phyloP scores from a whole-genome alignment of 64 coral and sea anemone species.

The Montipora sp. region DNA sequence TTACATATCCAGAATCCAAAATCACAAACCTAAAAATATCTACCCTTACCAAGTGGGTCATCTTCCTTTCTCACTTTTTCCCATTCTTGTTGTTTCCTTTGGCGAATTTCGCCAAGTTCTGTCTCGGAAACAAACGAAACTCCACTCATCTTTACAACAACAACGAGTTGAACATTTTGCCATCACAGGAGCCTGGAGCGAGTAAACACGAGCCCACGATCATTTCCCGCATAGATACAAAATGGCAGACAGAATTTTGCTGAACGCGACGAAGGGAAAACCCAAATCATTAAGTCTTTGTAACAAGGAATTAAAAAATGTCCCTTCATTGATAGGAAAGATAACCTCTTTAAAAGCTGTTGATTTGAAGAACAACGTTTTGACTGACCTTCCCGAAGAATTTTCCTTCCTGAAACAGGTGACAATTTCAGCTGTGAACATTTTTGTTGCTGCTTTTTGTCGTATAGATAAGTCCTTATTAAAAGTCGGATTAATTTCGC shows the following conservation, averaged over 20 bases:
- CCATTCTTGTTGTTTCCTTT: conserved; percentile 95
- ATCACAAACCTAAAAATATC: background rate
- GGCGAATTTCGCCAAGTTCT: conserved; percentile 75
- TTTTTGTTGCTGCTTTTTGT: background rate
- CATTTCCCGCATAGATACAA: conserved; percentile 14
- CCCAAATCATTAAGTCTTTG: conserved; percentile 89
- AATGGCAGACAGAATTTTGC: conserved; percentile 95
- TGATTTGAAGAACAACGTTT: conserved; percentile 91
- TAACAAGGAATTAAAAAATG: conserved; percentile 81
- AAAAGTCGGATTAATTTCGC: no score
- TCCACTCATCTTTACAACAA: conserved; percentile 27
- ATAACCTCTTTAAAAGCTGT: conserved; percentile 80
- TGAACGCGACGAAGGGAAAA: conserved; percentile 94
- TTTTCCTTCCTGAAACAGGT: conserved; percentile 89
- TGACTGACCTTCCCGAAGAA: conserved; percentile 72
- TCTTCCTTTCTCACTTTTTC: conserved; percentile 89
- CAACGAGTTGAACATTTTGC: background rate
- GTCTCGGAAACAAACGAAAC: conserved; percentile 84
- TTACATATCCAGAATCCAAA: no score
- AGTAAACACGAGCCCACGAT: conserved; percentile 29
- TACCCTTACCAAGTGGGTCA: conserved; percentile 74
- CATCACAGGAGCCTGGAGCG: background rate
- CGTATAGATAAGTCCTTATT: no score
- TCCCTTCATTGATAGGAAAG: conserved; percentile 86
- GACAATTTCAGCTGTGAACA: background rate